A percentile compares a stretch with the other conserved stretches of the same genome.
Conservation (phyloP, 2,113 vertebrate genomes). For the Bos javanicus region DNA sequence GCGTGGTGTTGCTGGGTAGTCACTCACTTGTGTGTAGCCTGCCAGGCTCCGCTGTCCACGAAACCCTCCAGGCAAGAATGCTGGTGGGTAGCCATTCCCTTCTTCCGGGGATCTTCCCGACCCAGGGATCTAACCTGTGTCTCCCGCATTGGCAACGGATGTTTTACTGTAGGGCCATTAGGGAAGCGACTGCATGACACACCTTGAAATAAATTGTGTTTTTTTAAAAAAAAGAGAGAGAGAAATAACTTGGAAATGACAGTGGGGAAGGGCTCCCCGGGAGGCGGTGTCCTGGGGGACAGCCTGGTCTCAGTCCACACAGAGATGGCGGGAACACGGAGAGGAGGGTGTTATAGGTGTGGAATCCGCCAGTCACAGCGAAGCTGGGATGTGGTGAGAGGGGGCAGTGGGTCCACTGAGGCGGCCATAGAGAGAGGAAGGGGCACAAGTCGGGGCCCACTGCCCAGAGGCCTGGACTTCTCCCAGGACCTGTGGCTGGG, state of each 20-base stretch:
- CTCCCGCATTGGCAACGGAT: rapidly evolving
- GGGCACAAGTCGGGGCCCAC: rapidly evolving
- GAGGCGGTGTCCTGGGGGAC: not conserved
- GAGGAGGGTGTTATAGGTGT: not conserved
- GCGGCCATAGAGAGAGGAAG: not conserved
- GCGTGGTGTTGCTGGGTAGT: not conserved
- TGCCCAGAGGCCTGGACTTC: not conserved
- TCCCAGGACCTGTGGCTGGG: not conserved
- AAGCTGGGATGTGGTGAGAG: not conserved
- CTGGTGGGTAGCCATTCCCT: not conserved
- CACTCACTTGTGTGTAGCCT: not conserved
- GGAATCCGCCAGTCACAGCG: not conserved
- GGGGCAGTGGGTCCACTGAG: rapidly evolving
- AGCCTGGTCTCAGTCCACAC: not conserved
- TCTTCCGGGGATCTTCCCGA: not conserved
- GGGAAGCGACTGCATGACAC: not conserved
- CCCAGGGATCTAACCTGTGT: not conserved
- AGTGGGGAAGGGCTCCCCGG: not conserved
- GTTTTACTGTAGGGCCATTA: too few species aligned
- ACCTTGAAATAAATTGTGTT: not conserved
- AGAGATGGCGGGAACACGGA: rapidly evolving
- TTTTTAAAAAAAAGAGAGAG: not conserved
- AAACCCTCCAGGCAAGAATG: not conserved
- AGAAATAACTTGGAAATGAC: not conserved
- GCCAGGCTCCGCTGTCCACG: not conserved